These are phyloP conservation scores for Sebastes elongatus DNA, from an alignment of 2,797 vertebrate species.

Conservation along the genomic window DNA sequence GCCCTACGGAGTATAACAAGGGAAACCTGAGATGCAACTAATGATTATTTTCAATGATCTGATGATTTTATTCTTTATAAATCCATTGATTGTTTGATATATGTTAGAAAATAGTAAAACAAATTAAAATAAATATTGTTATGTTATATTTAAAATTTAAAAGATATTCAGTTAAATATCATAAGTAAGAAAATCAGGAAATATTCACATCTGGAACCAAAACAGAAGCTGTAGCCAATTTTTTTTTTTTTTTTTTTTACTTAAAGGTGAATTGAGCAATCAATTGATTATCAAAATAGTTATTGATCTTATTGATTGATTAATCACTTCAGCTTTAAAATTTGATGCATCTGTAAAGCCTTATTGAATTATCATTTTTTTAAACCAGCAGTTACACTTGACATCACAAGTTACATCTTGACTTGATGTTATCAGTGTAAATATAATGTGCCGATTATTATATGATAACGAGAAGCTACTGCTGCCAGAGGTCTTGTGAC, in stretches of 20 bases:
- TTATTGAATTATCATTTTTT: background rate
- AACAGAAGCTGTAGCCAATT: background rate
- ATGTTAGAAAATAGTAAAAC: background rate
- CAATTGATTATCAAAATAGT: background rate
- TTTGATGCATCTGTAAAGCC: background rate
- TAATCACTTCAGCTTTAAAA: background rate
- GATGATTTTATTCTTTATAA: background rate
- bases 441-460: conserved; percentile 4
- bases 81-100: background rate
- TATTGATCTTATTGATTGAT: background rate
- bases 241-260: background rate
- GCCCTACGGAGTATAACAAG: background rate
- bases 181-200: background rate
- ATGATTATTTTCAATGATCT: background rate
- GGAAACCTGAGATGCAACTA: background rate
- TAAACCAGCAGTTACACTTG: background rate
- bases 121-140: background rate
- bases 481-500: conserved; percentile 33
- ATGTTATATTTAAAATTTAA: background rate
- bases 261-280: background rate
- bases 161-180: background rate
- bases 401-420: conserved; percentile 4
- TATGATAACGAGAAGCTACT: conserved; percentile 11
- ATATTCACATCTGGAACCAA: background rate
- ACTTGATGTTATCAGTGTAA: background rate